Base-by-base conservation (phyloP, 1,140 invertebrate genomes). In the Frieseomelitta varia region DNA sequence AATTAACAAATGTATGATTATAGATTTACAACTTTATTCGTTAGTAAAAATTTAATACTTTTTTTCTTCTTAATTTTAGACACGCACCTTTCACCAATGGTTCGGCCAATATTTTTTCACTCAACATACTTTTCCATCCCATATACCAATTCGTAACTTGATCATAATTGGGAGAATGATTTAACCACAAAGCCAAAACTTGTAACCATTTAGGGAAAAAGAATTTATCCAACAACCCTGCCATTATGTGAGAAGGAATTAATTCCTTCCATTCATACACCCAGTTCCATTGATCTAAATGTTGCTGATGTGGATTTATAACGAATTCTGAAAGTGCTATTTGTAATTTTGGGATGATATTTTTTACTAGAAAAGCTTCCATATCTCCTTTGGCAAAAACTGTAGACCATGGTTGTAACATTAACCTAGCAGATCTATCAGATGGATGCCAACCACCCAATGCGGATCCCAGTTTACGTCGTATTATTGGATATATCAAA, bases 121-220 rank as follows among this genome's bases (percentile, higher is more conserved):
- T 96, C 53, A 99, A 94, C 95, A 97, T 96, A 12, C 96, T 94
- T 93, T 98, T 98, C 98, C 98, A 99, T 24, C 97, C 98, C 53
- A 96, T 96, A 92, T 98, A 99, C 98, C 98, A 99, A 63, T 97
- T 96, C 0, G 96, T 97, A 1, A 99, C 97, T 95, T 99, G 97
- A 30, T 97, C 96, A 92, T 97, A 98, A 93, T 98, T 97, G 0
- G 97, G 97, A 27, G 96, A 96, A 91, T 97, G 97, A 92, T 97
- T 97, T 0, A 99, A 93, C 98, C 98, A 99, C 24, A 97, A 92
- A 21, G 96, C 97, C 47, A 99, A 93, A 27, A 97, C 96, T 93
- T 98, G 97, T 63, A 98, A 94, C 98, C 98, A 99, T 88, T 97
- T 97, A 0, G 98, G 98, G 89, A 99, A 99, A 95, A 99, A 99